Evolutionary conservation across 1,140 invertebrate species (phyloP).

Genomic region (Solenopsis fugax): DNA sequence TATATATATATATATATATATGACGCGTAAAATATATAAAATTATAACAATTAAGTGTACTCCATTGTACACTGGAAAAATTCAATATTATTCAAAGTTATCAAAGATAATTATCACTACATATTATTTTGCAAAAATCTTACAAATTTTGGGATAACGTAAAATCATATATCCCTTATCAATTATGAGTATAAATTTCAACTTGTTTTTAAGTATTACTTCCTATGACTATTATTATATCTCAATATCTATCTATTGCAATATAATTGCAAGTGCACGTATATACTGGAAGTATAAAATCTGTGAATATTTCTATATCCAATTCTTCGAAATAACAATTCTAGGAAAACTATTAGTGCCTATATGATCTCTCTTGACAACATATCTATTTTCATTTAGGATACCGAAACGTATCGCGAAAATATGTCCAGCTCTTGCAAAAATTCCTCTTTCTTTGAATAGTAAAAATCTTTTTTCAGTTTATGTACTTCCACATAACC

Average conservation of each 20-base stretch:
- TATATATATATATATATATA: too few relatives aligned
- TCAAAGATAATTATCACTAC: constrained; percentile 1
- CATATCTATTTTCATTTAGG: constrained; percentile 67
- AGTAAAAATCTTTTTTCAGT: constrained; percentile 85
- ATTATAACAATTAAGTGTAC: constrained; percentile 10
- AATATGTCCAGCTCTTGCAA: constrained; percentile 83
- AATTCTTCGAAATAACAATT: constrained; percentile 37
- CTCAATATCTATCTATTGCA: neutral
- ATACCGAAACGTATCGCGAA: constrained; percentile 82
- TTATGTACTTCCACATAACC: constrained; percentile 85
- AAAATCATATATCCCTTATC: constrained; percentile 40
- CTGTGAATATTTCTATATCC: constrained; percentile 22
- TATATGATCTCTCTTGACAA: constrained; percentile 21
- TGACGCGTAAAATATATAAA: constrained; percentile 24
- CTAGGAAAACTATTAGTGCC: neutral
- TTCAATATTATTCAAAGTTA: constrained; percentile 16
- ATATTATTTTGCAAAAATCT: constrained; percentile 34
- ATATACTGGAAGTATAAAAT: constrained; percentile 63
- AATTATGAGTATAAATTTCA: constrained; percentile 20
- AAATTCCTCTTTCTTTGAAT: constrained; percentile 84
- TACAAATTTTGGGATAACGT: constrained; percentile 5
- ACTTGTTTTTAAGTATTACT: constrained; percentile 16
- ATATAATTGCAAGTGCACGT: constrained; percentile 10
- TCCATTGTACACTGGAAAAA: constrained; percentile 9
- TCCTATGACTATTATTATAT: neutral